Evolutionary conservation across 64 coral and sea anemone genomes (phyloP), one percentile per base, ranked within the genome.

Genomic region (Astreopora myriophthalma): DNA sequence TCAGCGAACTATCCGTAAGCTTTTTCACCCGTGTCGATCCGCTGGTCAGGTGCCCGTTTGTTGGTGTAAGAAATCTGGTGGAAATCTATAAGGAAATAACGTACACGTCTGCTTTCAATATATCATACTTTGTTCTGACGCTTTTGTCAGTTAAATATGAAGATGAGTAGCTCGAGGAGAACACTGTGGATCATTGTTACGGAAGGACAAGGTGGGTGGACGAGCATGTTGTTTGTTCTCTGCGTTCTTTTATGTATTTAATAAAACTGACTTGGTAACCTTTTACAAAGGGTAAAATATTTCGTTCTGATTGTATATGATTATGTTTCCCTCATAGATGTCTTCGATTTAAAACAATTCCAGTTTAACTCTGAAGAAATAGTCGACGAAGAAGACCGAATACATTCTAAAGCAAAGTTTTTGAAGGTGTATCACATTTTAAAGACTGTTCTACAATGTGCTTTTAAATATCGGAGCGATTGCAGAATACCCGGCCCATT

Each of bases 101-200:
- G n/a, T n/a, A n/a, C n/a, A n/a, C n/a, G n/a, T n/a, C n/a, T n/a
- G n/a, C n/a, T n/a, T n/a, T n/a, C n/a, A n/a, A n/a, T 0, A 7
- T 66, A 9, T 24, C 1, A 23, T 26, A 26, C 31, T 20, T 73
- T 39, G 33, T 33, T 70, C 16, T 32, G 8, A 60, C 42, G 13
- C 27, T 17, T 17, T 58, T 6, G 30, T 22, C 32, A 34, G 29
- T 60, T 48, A 48, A 83, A 83, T 83, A 64, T 64, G 79, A 64
- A 30, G 32, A 83, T 83, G 79, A 83, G 57, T 83, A 64, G 22
- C 17, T 76, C 69, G 8, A 81, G 33, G 27, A 91, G 34, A 37
- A 73, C 76, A 34, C 33, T 91, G 25, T 91, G 89, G 89, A 72
- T 91, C 4, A 91, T 91, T 48, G 77, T 91, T 16, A 68, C 46